Percentiles rank a stretch among this genome's conserved stretches.
Evolutionary conservation across 2,888 invertebrate genomes (phyloP).

Genomic region (Ochropleura leucogaster): DNA sequence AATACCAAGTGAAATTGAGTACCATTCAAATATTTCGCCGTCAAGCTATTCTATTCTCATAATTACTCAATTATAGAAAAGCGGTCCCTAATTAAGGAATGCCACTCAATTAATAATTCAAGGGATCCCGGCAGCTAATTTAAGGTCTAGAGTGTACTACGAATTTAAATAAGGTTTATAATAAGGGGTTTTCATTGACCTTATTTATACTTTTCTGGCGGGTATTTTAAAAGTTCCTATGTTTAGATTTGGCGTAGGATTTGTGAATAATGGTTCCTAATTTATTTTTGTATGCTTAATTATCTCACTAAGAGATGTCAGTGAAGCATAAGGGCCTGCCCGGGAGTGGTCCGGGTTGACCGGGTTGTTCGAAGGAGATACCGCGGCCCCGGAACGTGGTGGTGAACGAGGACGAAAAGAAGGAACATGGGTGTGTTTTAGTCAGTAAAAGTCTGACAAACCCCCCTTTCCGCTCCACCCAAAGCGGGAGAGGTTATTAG

Average conservation of each 20-base stretch:
- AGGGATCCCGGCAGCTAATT: conserved; percentile 32
- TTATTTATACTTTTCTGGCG: conserved; percentile 9
- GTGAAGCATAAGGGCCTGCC: no score
- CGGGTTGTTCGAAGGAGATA: no score
- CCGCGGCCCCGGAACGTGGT: no score
- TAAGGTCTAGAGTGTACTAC: conserved; percentile 28
- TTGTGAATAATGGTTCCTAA: background rate
- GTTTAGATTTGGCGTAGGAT: conserved; percentile 1
- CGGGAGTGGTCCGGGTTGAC: no score
- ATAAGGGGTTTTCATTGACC: conserved; percentile 27
- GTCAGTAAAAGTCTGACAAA: no score
- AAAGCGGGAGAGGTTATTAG: no score
- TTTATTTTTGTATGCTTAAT: background rate
- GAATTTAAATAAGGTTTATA: conserved; percentile 50
- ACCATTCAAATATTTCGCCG: background rate
- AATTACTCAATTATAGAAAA: conserved; percentile 45
- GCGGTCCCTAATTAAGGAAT: conserved; percentile 35
- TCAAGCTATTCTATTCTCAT: conserved; percentile 18
- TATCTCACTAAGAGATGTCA: no score
- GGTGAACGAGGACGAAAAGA: no score
- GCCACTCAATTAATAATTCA: conserved; percentile 52
- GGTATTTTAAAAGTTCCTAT: conserved; percentile 17
- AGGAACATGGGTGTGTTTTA: no score
- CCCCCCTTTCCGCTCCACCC: no score
- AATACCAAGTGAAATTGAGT: conserved; percentile 1